Percentiles rank a stretch among this genome's conserved stretches.
These are phyloP conservation scores for Nemoura dubitans DNA, from an alignment of 2,888 invertebrate genomes.

Conservation along the genomic window DNA sequence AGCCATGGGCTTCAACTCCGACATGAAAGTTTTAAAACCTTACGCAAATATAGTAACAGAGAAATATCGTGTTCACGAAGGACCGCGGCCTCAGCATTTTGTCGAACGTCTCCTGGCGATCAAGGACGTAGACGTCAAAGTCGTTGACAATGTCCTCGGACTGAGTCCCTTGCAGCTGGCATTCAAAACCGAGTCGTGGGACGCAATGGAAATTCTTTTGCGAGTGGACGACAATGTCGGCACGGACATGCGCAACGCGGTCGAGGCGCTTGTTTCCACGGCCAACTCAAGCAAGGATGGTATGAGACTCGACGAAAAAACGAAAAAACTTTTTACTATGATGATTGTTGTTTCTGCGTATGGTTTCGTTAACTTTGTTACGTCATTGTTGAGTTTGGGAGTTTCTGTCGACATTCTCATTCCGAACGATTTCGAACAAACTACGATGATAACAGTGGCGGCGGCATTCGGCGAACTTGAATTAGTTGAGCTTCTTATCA, in stretches of 20 bases:
- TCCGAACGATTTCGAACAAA: background rate
- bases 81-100: background rate
- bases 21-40: background rate
- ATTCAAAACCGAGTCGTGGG: slow-evolving; percentile 20
- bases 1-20: background rate
- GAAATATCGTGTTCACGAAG: background rate
- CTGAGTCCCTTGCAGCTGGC: background rate
- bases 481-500: background rate
- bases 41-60: background rate
- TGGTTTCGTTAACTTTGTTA: background rate
- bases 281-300: background rate
- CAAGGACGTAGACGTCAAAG: background rate
- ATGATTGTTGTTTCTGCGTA: background rate
- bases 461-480: background rate
- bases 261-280: background rate
- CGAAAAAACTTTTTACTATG: background rate
- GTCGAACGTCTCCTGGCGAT: background rate
- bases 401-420: background rate
- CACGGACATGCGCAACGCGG: background rate
- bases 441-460: background rate
- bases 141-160: background rate
- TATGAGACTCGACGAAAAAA: background rate
- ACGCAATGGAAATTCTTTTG: background rate
- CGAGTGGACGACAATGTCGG: background rate
- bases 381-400: background rate